Evolutionary conservation across 1,140 invertebrate genomes (phyloP), one percentile per base, ranked within the genome.

Genomic region (Thaumetopoea pityocampa): DNA sequence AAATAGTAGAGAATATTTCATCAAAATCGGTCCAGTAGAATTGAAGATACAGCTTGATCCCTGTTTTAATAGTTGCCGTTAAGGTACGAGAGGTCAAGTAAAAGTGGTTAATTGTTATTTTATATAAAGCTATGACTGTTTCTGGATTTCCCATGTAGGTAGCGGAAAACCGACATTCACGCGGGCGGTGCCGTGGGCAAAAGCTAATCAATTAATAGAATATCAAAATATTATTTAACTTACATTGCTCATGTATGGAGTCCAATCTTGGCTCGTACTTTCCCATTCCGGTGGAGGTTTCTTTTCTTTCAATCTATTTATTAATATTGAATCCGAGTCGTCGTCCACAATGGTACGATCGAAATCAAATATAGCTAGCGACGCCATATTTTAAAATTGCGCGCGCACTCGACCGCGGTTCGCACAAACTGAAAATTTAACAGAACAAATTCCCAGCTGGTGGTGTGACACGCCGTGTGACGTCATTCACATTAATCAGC

Each of bases 241-340:
- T 59, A 83, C 79, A 49, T 77, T 61, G 24, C 68, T 79, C 80
- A 84, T 84, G 26, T 81, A 84, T 0, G 80, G 80, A 1, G 77
- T 81, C 80, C 80, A 84, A 36, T 84, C 76, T 4, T 67, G 43
- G 22, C 59, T 71, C 0, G 45, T 37, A 1, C 52, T 33, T 20
- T 84, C 77, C 65, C 69, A 81, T 38, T 81, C 77, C 1, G 80
- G 77, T 6, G 79, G 79, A 11, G 77, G 73, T 11, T 67, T 37
- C 19, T 72, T 74, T 41, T 80, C 74, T 7, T 65, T 58, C 29
- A 84, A 50, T 57, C 55, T 80, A 38, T 67, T 66, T 29, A 84
- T 81, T 22, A 84, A 73, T 5, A 72, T 80, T 1, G 73, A 73
- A 38, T 84, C 80, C 0, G 77, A 80, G 48, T 84, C 80, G 37